These are phyloP conservation scores for Vimba vimba DNA, from an alignment of 2,113 vertebrate species.

Conservation along the genomic window DNA sequence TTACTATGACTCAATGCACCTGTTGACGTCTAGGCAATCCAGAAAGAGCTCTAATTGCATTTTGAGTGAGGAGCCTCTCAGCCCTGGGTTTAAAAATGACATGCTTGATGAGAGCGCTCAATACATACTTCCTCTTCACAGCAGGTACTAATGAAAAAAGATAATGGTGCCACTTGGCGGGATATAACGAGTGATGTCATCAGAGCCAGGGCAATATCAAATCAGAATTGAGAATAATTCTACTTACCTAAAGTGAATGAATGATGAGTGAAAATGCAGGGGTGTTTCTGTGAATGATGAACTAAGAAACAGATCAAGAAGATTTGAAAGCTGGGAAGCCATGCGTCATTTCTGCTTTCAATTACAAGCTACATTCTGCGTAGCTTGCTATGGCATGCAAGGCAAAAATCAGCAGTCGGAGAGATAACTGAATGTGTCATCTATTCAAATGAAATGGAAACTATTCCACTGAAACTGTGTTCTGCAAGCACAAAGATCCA, in stretches of 20 bases:
- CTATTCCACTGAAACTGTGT: not conserved
- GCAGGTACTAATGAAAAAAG: slow-evolving; percentile 52
- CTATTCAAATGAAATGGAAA: not conserved
- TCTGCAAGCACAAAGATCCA: not conserved
- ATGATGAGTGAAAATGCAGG: not conserved
- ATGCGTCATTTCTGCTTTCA: slow-evolving; percentile 3
- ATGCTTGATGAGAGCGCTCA: slow-evolving; percentile 43
- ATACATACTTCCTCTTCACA: slow-evolving; percentile 61
- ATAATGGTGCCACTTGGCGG: slow-evolving; percentile 2
- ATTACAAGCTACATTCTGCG: not conserved
- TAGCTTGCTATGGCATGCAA: not conserved
- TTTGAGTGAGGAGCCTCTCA: slow-evolving; percentile 8
- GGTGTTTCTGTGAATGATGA: not conserved
- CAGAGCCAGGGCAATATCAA: not conserved
- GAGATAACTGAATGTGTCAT: not conserved
- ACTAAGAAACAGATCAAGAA: not conserved
- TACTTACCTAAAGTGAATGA: not conserved
- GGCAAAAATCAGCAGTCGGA: not conserved
- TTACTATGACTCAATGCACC: not conserved
- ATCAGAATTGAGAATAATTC: not conserved
- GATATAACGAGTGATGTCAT: slow-evolving; percentile 33
- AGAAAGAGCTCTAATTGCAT: slow-evolving; percentile 23
- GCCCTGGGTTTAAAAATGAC: slow-evolving; percentile 25
- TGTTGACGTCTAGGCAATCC: not conserved
- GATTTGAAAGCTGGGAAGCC: not conserved